phyloP scores from a whole-genome alignment of 2,888 invertebrate species.

The Zygogramma bicolorata region DNA sequence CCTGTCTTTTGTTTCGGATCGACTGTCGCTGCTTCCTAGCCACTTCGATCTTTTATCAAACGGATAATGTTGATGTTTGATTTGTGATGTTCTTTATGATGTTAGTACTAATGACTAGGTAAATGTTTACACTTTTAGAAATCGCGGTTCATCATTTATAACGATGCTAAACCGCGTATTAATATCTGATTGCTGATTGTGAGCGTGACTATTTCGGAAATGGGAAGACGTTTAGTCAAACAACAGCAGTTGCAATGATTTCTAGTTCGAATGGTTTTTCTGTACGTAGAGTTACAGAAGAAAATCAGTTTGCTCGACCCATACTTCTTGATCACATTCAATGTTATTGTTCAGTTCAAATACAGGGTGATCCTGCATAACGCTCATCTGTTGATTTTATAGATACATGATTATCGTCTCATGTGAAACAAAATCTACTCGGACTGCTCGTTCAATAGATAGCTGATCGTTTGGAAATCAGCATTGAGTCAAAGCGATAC shows the following conservation, averaged over 20 bases:
- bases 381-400: too few relatives aligned
- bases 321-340: background rate
- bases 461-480: too few relatives aligned
- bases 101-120: conserved; percentile 5
- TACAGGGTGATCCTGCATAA: too few relatives aligned
- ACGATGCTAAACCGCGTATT: background rate
- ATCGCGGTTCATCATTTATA: background rate
- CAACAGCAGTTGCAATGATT: background rate
- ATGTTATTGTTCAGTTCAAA: background rate
- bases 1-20: background rate
- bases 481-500: too few relatives aligned
- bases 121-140: conserved; percentile 7
- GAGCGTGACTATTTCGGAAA: background rate
- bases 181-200: background rate
- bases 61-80: background rate
- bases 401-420: too few relatives aligned
- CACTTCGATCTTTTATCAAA: background rate
- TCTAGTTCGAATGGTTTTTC: too few relatives aligned
- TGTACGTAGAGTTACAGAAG: too few relatives aligned
- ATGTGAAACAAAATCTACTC: too few relatives aligned
- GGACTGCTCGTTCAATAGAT: too few relatives aligned
- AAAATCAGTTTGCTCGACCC: too few relatives aligned
- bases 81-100: background rate
- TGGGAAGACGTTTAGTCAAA: background rate
- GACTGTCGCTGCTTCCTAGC: background rate